Evolutionary conservation across 2,888 invertebrate genomes (phyloP).

Genomic region (Rotaria socialis): DNA sequence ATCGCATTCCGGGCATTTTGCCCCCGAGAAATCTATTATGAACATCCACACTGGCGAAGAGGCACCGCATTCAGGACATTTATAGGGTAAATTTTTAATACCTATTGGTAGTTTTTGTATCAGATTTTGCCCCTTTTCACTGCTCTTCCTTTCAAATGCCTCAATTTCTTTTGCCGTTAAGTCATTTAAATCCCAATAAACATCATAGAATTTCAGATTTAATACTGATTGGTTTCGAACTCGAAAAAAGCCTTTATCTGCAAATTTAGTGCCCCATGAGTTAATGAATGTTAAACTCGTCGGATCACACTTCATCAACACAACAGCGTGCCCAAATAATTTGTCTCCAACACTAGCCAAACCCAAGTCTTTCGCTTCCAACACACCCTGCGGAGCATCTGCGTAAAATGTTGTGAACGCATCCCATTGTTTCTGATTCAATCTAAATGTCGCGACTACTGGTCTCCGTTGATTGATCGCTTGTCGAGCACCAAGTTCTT

Average conservation of each 20-base stretch:
- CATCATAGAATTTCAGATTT: constrained; percentile 26
- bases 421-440: too few relatives aligned
- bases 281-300: constrained; percentile 28
- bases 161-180: not conserved
- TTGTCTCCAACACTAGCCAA: not conserved
- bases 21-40: not conserved
- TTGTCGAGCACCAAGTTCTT: not conserved
- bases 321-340: not conserved
- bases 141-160: not conserved
- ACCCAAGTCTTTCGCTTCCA: not conserved
- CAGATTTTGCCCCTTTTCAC: not conserved
- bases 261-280: constrained; percentile 17
- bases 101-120: not conserved
- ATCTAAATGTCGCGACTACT: constrained; percentile 20
- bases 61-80: not conserved
- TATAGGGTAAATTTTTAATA: not conserved
- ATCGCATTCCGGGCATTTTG: not conserved
- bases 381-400: not conserved
- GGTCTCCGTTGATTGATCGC: constrained; percentile 5
- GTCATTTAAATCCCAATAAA: not conserved
- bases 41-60: not conserved
- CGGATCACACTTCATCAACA: constrained; percentile 17
- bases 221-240: not conserved
- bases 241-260: constrained; percentile 27
- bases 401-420: not conserved